phyloP scores from a whole-genome alignment of 1,140 invertebrate species.

The Drosophila sp. region DNA sequence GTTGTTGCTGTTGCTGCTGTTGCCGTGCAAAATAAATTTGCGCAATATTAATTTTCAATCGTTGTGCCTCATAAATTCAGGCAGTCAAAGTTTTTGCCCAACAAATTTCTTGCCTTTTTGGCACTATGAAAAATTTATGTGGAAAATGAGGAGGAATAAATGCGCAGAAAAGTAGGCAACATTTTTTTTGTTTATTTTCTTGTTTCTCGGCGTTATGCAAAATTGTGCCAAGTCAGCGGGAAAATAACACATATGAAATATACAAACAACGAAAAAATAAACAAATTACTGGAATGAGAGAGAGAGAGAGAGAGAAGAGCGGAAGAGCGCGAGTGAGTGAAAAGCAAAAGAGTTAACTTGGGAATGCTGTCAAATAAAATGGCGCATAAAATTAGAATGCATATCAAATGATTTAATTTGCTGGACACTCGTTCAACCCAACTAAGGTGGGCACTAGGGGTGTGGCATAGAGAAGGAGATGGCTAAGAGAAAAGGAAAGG shows the following conservation, averaged over 20 bases:
- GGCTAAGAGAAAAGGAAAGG: background rate
- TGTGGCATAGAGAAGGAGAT: background rate
- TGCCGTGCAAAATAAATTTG: slow-evolving; percentile 46
- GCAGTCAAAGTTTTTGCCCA: slow-evolving; percentile 22
- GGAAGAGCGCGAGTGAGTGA: background rate
- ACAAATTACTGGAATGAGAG: background rate
- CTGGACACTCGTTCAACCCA: slow-evolving; percentile 1
- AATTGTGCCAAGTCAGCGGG: slow-evolving; percentile 54
- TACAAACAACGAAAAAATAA: background rate
- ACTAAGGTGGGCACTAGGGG: slow-evolving; percentile 27
- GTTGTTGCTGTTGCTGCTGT: background rate
- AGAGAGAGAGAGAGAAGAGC: background rate
- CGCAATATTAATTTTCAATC: slow-evolving; percentile 64
- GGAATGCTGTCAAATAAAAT: slow-evolving; percentile 70
- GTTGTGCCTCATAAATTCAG: slow-evolving; percentile 55
- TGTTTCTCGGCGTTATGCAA: slow-evolving; percentile 26
- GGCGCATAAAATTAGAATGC: slow-evolving; percentile 74
- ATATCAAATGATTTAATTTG: slow-evolving; percentile 82
- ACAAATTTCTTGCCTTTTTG: slow-evolving; percentile 40
- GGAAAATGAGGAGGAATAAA: slow-evolving; percentile 10
- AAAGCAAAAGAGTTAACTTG: slow-evolving; percentile 3
- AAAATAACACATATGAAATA: slow-evolving; percentile 13
- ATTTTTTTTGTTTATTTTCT: slow-evolving; percentile 13
- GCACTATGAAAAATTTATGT: slow-evolving; percentile 65
- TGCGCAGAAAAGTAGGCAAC: slow-evolving; percentile 70